Evolutionary conservation across 2,113 vertebrate genomes (phyloP).

Genomic region (Oncorhynchus gorbuscha): DNA sequence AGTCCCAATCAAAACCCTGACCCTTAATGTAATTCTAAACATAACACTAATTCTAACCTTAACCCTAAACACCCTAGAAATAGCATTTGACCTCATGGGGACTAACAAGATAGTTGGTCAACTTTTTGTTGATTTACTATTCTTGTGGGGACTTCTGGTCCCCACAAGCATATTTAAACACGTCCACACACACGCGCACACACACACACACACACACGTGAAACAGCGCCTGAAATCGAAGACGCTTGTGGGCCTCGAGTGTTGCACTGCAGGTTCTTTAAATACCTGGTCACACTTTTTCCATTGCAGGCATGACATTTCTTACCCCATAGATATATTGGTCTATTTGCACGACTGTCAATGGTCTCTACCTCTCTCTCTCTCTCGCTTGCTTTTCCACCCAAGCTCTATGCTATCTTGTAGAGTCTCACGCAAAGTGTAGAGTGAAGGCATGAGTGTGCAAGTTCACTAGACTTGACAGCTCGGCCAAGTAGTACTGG

Average conservation of each 20-base stretch:
- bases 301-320: slow-evolving; percentile 11
- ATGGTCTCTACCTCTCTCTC: not conserved
- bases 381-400: not conserved
- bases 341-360: slow-evolving; percentile 4
- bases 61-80: too few relatives aligned
- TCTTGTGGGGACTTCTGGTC: too few relatives aligned
- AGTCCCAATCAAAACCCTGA: too few relatives aligned
- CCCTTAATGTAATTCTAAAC: too few relatives aligned
- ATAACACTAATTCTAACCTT: too few relatives aligned
- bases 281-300: slow-evolving; percentile 6
- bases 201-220: slow-evolving; percentile 1
- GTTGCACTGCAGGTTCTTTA: slow-evolving; percentile 8
- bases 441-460: not conserved
- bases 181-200: not conserved
- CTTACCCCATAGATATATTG: not conserved
- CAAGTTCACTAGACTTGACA: not conserved
- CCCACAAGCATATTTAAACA: too few relatives aligned
- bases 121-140: too few relatives aligned
- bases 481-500: not conserved
- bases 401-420: not conserved
- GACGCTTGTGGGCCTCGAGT: not conserved
- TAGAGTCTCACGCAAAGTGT: slow-evolving; percentile 3
- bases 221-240: slow-evolving; percentile 27
- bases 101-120: too few relatives aligned
- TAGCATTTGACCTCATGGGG: too few relatives aligned